Evolutionary conservation across 2,888 invertebrate genomes (phyloP).

Genomic region (Geophilus truncorum): DNA sequence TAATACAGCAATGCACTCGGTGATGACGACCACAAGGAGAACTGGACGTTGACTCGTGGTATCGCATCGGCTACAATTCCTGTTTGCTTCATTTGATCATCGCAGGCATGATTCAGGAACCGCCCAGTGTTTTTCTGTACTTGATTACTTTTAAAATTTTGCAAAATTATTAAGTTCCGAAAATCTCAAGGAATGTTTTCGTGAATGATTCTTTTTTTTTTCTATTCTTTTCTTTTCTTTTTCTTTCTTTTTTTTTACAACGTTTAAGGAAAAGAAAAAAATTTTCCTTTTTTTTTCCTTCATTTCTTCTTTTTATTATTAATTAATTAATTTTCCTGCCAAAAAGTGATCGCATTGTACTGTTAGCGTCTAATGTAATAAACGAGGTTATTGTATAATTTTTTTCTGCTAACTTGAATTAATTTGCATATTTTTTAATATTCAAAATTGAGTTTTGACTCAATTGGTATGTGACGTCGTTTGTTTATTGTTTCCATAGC

Average conservation of each 20-base stretch:
- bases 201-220: too few species aligned
- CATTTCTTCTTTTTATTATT: not conserved
- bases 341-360: not conserved
- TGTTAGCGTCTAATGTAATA: constrained; percentile 7
- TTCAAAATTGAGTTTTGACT: not conserved
- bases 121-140: not conserved
- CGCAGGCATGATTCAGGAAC: not conserved
- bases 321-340: not conserved
- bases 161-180: not conserved
- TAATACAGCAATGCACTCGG: not conserved
- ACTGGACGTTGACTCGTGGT: not conserved
- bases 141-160: not conserved
- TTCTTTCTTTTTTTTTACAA: too few species aligned
- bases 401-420: not conserved
- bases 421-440: not conserved
- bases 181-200: not conserved
- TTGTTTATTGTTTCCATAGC: not conserved
- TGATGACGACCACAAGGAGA: not conserved
- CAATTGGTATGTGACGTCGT: not conserved
- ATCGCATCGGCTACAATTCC: not conserved
- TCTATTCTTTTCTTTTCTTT: too few species aligned
- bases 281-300: too few species aligned
- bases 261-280: not conserved
- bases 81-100: not conserved
- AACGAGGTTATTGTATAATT: constrained; percentile 1